Evolutionary conservation across 2,113 vertebrate genomes (phyloP), one percentile per base, ranked within the genome.

Genomic region (Ochotona curzoniae): DNA sequence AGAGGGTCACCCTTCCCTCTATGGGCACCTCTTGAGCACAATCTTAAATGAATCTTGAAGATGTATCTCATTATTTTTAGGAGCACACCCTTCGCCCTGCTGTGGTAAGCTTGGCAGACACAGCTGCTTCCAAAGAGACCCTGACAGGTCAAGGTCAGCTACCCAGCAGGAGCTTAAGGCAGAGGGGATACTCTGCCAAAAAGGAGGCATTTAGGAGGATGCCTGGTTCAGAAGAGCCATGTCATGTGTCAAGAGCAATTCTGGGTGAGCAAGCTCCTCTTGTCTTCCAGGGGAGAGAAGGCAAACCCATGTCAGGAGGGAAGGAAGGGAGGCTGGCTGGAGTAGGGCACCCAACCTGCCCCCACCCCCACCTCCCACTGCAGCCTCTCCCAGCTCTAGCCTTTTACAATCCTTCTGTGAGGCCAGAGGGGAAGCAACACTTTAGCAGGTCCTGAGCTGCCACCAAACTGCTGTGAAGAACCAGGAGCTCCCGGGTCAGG

Each of bases 391-490:
- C 2, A 86, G n/a, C 49, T 38, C 67, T 1, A 38, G 21, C 38
- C 54, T 78, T 92, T 79, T 83, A 73, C 15, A 67, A 14, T 57
- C 70, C 86, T 86, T 71, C 79, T 80, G 74, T 12, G 89, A 89
- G 79, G 69, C 67, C 18, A 8, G n/a, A 20, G 21, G 70, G 89
- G 93, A 95, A 90, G 89, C 76, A 57, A 91, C 84, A 93, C 82
- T 54, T 82, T 47, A 93, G 92, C 69, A 47, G 92, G 78, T 80
- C 28, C 49, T 38, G 82, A 82, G 86, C 82, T 23, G 64, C 73
- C 82, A 79, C 69, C 35, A 82, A 73, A 67, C 49, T 73, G 61
- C 82, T 85, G 3, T 64, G 38, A 44, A 90, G 90, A 82, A 81
- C 73, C 44, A 70, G 78, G 51, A 92, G 75, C 82, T 92, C 81